Percentiles rank a stretch among this genome's conserved stretches.
Conservation (phyloP, 1,140 invertebrate genomes). For the Hesperophylax magnus region DNA sequence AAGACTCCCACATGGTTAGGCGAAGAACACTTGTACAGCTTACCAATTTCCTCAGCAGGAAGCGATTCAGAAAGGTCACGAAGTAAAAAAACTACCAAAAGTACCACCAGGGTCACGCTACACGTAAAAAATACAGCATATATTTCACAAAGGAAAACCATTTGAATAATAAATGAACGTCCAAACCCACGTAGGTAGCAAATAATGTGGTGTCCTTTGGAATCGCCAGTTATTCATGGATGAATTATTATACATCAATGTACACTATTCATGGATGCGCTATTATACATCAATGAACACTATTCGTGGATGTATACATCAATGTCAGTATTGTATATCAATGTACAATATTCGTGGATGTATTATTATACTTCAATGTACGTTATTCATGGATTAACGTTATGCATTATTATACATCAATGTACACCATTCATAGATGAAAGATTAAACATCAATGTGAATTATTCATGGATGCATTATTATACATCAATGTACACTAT, state of each 20-base stretch:
- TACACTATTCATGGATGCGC: no score
- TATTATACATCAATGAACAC: no score
- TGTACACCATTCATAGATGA: background rate
- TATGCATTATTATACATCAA: no score
- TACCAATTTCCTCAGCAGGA: conserved; percentile 6
- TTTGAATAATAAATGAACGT: background rate
- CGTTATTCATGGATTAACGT: no score
- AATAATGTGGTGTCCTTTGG: background rate
- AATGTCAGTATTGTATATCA: no score
- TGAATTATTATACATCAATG: no score
- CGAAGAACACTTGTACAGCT: background rate
- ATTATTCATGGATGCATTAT: no score
- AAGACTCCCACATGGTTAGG: background rate
- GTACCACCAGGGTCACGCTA: background rate
- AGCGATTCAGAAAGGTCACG: background rate
- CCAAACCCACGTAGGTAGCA: background rate
- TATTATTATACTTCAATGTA: no score
- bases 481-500: no score
- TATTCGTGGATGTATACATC: no score
- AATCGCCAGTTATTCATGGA: background rate
- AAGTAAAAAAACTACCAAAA: background rate
- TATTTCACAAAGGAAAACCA: conserved; percentile 13
- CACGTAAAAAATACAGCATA: background rate
- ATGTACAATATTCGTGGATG: no score
- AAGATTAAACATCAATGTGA: no score